Base-by-base conservation (phyloP, 1,140 invertebrate genomes). In the Aphelinus certus region DNA sequence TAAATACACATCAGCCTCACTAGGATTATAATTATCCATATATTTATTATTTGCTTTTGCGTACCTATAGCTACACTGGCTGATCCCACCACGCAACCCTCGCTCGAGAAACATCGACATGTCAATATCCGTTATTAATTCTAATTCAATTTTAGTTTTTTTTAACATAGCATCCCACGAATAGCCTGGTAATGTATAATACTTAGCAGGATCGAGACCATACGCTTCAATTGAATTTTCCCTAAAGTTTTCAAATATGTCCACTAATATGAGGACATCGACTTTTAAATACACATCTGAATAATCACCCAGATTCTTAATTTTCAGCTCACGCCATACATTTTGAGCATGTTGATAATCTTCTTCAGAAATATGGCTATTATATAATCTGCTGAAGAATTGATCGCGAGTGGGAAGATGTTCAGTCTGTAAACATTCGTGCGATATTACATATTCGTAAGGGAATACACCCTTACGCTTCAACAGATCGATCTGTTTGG, bases 251-350 rank as follows among this genome's bases (percentile, higher is more conserved):
- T 87, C 82, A 80, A 87, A 85, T n/a, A 87, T 76, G 77, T 86
- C 86, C 7, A 80, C 77, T 51, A 88, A 76, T 5, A 88, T 57
- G 10, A 53, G 65, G 57, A 87, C 82, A 76, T 88, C 86, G 26
- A 82, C 84, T 83, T 85, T 87, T n/a, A 88, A 64, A 80, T 88
- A 89, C 4, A 87, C 63, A 77, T 88, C 81, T 10, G 79, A 82
- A 79, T 88, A 89, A 72, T 89, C 82, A 3, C 78, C 77, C 74
- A 88, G 80, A 66, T 73, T 86, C 47, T 76, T 55, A 76, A 83
- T 83, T 2, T 80, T 66, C 76, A 89, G 89, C 46, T 74, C 62
- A 46, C 81, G 9, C 85, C 84, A 89, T 51, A 88, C 81, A 46
- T 83, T 80, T 70, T 80, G 48, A 10, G 84, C 83, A 80, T 84